Evolutionary conservation across 2,888 invertebrate species (phyloP).

Genomic region (Mythimna vitellina): DNA sequence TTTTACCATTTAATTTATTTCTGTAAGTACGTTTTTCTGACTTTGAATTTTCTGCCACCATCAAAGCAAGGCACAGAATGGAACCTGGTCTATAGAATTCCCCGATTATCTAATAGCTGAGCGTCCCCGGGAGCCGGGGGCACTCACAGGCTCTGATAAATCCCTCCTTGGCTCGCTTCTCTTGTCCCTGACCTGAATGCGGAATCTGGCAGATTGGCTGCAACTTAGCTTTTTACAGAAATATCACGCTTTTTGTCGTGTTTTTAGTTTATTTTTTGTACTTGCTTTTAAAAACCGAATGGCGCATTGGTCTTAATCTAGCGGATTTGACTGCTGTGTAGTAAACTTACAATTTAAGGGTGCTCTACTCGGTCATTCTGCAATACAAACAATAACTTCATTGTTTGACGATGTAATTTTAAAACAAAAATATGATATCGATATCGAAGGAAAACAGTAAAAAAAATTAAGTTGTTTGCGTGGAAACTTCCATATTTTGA

Average conservation of each 20-base stretch:
- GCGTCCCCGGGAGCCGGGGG: slow-evolving; percentile 42
- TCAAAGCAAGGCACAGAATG: neutral
- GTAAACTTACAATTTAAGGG: neutral
- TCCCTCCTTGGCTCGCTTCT: slow-evolving; percentile 58
- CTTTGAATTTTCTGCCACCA: neutral
- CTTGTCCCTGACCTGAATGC: slow-evolving; percentile 63
- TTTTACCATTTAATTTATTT: too few species aligned
- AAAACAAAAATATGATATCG: too few species aligned
- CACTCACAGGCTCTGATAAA: slow-evolving; percentile 53
- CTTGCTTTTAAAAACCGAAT: slow-evolving; percentile 12
- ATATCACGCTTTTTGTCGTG: slow-evolving; percentile 7
- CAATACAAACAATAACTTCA: too few species aligned
- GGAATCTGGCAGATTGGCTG: slow-evolving; percentile 51
- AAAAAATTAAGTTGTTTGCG: too few species aligned
- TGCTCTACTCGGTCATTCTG: too few species aligned
- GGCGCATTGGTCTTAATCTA: slow-evolving; percentile 9
- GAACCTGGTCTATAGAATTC: neutral
- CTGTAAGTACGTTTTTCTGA: neutral
- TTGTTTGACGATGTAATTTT: too few species aligned
- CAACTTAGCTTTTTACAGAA: slow-evolving; percentile 36
- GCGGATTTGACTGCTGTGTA: neutral
- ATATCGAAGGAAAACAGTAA: too few species aligned
- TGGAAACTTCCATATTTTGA: too few species aligned
- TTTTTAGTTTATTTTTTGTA: slow-evolving; percentile 23
- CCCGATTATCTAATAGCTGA: slow-evolving; percentile 12